A percentile compares a stretch with the other conserved stretches of the same genome.
phyloP scores from a whole-genome alignment of 2,888 invertebrate genomes.

The Fragum sueziense region DNA sequence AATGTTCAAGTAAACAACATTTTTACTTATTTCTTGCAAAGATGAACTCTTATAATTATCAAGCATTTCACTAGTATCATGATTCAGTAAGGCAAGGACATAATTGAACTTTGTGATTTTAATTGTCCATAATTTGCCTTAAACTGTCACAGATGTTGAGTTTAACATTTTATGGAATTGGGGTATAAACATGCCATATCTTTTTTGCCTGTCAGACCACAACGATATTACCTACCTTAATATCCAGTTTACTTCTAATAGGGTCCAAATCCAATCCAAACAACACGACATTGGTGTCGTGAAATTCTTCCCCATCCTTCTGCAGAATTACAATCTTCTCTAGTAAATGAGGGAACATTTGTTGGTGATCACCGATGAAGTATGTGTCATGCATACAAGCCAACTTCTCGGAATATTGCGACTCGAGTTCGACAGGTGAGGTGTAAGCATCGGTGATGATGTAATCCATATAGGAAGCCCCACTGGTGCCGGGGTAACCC shows the following conservation, averaged over 20 bases:
- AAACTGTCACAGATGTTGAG: too few relatives aligned
- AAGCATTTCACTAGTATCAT: too few relatives aligned
- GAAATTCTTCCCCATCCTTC: conserved; percentile 57
- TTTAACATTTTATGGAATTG: too few relatives aligned
- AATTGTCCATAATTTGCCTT: too few relatives aligned
- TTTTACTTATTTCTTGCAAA: too few relatives aligned
- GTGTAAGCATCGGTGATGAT: conserved; percentile 97
- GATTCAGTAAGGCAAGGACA: too few relatives aligned
- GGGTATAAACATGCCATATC: too few relatives aligned
- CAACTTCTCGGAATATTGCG: conserved; percentile 97
- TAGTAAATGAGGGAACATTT: conserved; percentile 93
- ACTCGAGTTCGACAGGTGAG: conserved; percentile 91
- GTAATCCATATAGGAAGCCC: conserved; percentile 99
- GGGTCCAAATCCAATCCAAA: conserved; percentile 97
- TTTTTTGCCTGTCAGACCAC: too few relatives aligned
- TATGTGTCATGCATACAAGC: conserved; percentile 99
- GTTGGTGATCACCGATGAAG: conserved; percentile 98
- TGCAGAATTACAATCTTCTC: conserved; percentile 68
- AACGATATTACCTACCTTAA: conserved; percentile 3
- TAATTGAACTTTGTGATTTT: too few relatives aligned
- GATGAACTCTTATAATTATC: too few relatives aligned
- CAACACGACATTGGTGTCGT: conserved; percentile 93
- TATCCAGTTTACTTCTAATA: conserved; percentile 83
- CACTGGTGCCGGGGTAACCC: conserved; percentile 99
- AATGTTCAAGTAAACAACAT: conserved; percentile 10